Evolutionary conservation across 2,888 invertebrate genomes (phyloP).

Genomic region (Meiosimyza platycephala): DNA sequence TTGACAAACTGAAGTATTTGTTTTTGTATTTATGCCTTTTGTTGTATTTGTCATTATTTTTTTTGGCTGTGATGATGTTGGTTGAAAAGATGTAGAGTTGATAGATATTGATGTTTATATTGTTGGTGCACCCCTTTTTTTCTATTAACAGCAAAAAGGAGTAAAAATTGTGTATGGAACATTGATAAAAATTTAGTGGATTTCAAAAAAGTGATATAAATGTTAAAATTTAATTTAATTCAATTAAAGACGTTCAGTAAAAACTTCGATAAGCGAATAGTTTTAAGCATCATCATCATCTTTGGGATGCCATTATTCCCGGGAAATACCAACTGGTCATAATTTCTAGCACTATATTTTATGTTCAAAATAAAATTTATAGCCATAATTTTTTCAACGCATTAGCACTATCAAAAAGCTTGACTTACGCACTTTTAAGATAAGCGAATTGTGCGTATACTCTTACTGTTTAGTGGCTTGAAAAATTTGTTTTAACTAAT

Average conservation of each 20-base stretch:
- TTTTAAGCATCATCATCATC: too few relatives aligned
- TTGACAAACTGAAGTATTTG: slow-evolving; percentile 50
- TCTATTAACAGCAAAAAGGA: slow-evolving; percentile 8
- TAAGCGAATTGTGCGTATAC: slow-evolving; percentile 4
- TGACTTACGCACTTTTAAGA: background rate
- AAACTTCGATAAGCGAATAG: too few relatives aligned
- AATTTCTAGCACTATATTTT: too few relatives aligned
- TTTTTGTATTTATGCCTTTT: slow-evolving; percentile 40
- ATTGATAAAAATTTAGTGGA: too few relatives aligned
- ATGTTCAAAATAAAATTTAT: too few relatives aligned
- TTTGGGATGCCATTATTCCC: too few relatives aligned
- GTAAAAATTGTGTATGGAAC: background rate
- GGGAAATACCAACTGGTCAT: too few relatives aligned
- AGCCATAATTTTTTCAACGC: too few relatives aligned
- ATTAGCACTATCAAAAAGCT: too few relatives aligned
- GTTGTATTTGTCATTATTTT: background rate
- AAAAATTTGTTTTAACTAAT: background rate
- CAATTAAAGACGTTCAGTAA: too few relatives aligned
- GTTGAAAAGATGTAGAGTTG: background rate
- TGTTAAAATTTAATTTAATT: too few relatives aligned
- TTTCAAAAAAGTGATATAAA: too few relatives aligned
- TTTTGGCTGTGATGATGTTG: background rate
- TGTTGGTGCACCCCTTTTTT: slow-evolving; percentile 16
- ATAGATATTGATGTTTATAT: slow-evolving; percentile 16
- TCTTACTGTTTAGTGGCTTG: background rate